Evolutionary conservation across 2,888 invertebrate species (phyloP), one percentile per base, ranked within the genome.

Genomic region (Drosophila aldrichi): DNA sequence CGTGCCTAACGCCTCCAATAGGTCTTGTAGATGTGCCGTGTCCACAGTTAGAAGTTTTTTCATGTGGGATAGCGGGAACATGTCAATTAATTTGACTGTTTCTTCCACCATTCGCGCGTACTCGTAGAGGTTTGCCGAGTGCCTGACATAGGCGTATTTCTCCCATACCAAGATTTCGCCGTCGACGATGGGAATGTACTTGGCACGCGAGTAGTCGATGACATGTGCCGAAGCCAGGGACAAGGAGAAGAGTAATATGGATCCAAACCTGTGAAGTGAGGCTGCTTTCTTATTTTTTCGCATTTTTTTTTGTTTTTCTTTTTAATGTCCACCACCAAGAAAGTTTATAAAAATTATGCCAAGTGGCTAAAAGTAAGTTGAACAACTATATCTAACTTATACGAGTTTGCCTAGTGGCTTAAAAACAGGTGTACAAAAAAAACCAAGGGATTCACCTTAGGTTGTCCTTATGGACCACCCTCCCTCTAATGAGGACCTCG

Each of bases 331-430:
- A 18, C 41, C 41, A 41, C 40, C n/a, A n/a, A 46, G 8, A 22
- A 40, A 3, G n/a, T 41, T 41, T 41, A 41, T 41, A 41, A 41
- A 41, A 41, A 41, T 3, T 44, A 22, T 44, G 44, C 22, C 44
- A 41, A 41, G 18, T 41, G 41, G 18, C 18, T 41, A 41, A 41
- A 18, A 10, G 41, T 41, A 41, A 41, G 3, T 41, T 41, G 18
- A 41, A 41, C 8, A 41, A 41, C 41, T 41, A 41, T 41, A 41
- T 41, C 41, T 41, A 41, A 41, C 41, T 18, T 18, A 18, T 41
- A n/a, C 40, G n/a, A 40, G 40, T n/a, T 40, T 40, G n/a, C 40
- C 40, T 40, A 40, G n/a, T 40, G 40, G 40, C 40, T n/a, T 40
- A n/a, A 40, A 40, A 40, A 40, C 1, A 16, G n/a, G 38, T 40